Conservation (phyloP, 2,797 vertebrate genomes). For the Channa striata region DNA sequence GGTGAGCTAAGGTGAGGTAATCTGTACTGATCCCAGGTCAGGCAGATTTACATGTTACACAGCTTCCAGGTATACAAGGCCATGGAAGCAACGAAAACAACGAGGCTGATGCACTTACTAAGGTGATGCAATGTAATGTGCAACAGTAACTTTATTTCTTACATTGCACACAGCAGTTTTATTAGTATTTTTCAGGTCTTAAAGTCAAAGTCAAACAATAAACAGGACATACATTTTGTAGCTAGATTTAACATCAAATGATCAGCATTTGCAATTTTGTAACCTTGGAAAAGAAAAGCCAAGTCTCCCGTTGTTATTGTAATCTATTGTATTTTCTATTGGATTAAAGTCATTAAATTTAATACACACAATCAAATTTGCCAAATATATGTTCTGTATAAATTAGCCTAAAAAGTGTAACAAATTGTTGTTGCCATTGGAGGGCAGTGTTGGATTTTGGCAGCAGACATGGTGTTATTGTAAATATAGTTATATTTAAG, state of each 20-base stretch:
- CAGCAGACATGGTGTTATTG: background rate
- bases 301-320: background rate
- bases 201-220: too few relatives aligned
- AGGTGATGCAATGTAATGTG: too few relatives aligned
- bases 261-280: background rate
- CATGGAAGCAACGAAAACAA: too few relatives aligned
- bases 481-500: background rate
- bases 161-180: too few relatives aligned
- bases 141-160: too few relatives aligned
- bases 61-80: too few relatives aligned
- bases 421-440: conserved; percentile 38
- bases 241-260: too few relatives aligned
- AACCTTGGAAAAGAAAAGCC: background rate
- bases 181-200: background rate
- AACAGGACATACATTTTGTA: too few relatives aligned
- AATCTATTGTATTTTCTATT: background rate
- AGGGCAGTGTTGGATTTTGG: conserved; percentile 69
- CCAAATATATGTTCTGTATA: background rate
- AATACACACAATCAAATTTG: background rate
- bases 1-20: too few relatives aligned
- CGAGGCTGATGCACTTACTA: too few relatives aligned
- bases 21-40: too few relatives aligned
- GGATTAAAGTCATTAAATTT: background rate
- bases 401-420: conserved; percentile 24
- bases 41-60: too few relatives aligned